phyloP scores from a whole-genome alignment of 2,888 invertebrate species.

The Cephus pulcher region DNA sequence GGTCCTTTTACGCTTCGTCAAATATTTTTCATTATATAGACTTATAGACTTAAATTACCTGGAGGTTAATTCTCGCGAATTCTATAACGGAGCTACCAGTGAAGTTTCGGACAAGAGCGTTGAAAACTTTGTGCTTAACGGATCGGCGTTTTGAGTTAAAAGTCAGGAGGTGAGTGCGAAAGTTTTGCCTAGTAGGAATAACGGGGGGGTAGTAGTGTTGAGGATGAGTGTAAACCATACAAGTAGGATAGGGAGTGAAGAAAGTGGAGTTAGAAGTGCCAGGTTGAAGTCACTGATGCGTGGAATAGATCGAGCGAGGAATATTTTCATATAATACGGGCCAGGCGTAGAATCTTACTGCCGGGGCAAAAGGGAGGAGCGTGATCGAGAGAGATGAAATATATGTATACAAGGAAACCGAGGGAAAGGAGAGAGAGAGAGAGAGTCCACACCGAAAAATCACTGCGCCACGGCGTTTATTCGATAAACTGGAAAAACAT shows the following conservation, averaged over 20 bases:
- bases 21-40: background rate
- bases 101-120: background rate
- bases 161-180: conserved; percentile 12
- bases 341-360: background rate
- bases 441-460: background rate
- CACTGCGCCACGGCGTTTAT: background rate
- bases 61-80: background rate
- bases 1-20: background rate
- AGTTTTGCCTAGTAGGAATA: background rate
- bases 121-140: background rate
- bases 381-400: background rate
- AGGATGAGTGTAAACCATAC: background rate
- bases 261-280: background rate
- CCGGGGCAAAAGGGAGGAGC: background rate
- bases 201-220: background rate
- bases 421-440: background rate
- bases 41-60: background rate
- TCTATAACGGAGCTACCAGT: background rate
- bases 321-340: background rate
- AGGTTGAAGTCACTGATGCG: background rate
- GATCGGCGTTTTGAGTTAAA: background rate
- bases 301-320: background rate
- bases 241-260: background rate
- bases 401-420: background rate
- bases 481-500: background rate